phyloP scores from a whole-genome alignment of 2,113 vertebrate genomes.

The Verasper variegatus region DNA sequence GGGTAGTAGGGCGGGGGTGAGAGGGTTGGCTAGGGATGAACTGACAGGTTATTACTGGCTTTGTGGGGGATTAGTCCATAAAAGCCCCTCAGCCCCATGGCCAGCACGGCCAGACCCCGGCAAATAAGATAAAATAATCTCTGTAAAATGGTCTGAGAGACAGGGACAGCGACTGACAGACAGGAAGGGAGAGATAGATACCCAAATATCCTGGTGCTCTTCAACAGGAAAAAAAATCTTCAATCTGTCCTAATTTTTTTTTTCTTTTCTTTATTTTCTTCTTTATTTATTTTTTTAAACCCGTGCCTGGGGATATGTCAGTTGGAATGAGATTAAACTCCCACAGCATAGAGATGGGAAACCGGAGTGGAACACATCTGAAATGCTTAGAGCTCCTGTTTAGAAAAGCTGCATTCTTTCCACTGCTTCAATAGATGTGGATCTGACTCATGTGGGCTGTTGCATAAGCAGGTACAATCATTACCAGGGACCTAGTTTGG shows the following conservation, averaged over 20 bases:
- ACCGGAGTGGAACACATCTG: conserved; percentile 73
- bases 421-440: conserved; percentile 72
- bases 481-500: conserved; percentile 63
- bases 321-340: conserved; percentile 84
- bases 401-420: conserved; percentile 63
- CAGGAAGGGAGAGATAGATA: conserved; percentile 43
- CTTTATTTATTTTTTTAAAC: conserved; percentile 19
- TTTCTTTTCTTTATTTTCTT: conserved; percentile 34
- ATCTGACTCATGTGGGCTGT: conserved; percentile 77
- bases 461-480: conserved; percentile 75
- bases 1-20: conserved; percentile 38
- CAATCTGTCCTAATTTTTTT: conserved; percentile 76
- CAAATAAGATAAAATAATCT: conserved; percentile 84
- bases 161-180: conserved; percentile 32
- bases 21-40: conserved; percentile 77
- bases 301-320: conserved; percentile 76
- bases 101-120: conserved; percentile 68
- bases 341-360: conserved; percentile 75
- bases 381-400: conserved; percentile 76
- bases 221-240: conserved; percentile 49
- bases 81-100: conserved; percentile 79
- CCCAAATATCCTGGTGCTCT: conserved; percentile 49
- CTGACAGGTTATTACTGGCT: conserved; percentile 87
- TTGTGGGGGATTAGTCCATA: conserved; percentile 84
- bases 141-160: conserved; percentile 68